Base-by-base conservation (phyloP, 2,113 vertebrate species). In the Lethenteron reissneri region DNA sequence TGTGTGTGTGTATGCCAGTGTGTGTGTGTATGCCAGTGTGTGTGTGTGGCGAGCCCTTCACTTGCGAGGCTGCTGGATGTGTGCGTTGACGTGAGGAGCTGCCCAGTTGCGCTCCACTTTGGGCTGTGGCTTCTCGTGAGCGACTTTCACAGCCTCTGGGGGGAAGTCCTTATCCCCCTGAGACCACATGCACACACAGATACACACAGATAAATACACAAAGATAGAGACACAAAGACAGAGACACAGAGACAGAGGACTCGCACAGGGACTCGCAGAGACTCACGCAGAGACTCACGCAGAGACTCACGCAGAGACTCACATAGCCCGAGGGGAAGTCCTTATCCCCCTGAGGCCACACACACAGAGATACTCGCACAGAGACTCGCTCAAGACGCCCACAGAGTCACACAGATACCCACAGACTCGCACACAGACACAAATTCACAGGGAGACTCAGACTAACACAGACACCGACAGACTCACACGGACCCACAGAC, bases 91-190 rank as follows among this genome's bases (percentile, higher is more conserved):
- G 12, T 91, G 87, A 13, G 88, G 85, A 0, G 79, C 71, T 3
- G 80, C 72, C 64, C 62, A 56, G 86, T 80, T 69, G 89, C 92
- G 96, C 75, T 91, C 85, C 74, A 92, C 82, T 62, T 87, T 79
- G 59, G 94, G 88, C 73, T 89, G 87, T n/a, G 94, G 94, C 79
- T 99, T 99, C 80, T 92, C 89, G 80, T 99, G 94, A 72, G 94
- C 94, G 78, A 97, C 94, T 81, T 99, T 92, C 57, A 92, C 94
- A 0, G 94, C 94, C 1, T 88, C 91, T 1, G 92, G 92, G 59
- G 94, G 89, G 80, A 99, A 99, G 82, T 99, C 94, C 78, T 89
- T 94, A 80, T 99, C 90, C 2, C 94, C 94, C 94, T 99, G 80
- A 71, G 41, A 41, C 41, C 41, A 41, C 41, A 10, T 70, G 74